Evolutionary conservation across 2,888 invertebrate species (phyloP), one percentile per base, ranked within the genome.

Genomic region (Aphodius granarius): DNA sequence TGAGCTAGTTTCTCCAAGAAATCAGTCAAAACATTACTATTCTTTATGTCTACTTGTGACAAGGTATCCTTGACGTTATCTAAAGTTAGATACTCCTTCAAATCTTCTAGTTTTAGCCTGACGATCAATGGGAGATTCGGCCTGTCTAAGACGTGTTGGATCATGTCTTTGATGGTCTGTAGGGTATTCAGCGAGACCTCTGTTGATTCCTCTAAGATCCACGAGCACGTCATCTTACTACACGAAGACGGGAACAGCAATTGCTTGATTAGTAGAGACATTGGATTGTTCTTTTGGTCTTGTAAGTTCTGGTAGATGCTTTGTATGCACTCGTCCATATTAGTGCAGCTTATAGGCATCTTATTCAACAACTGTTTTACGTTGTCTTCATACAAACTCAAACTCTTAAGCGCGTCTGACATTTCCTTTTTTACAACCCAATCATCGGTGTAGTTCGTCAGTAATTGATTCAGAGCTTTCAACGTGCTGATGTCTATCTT

Each of bases 191-290:
- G 16, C 5, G 65, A 16, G 5, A 13, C 22, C 22, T 73, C 73
- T 9, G 21, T 63, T 3, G 20, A 64, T 22, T 65, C 66, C 17
- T n/a, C 16, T 17, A 65, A 21, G 6, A 73, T 19, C 73, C 73
- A 73, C 5, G 73, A 66, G 23, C 73, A 73, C 16, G 15, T n/a
- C n/a, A 6, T 21, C 65, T 65, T 64, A 1, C 22, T 22, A 17
- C 73, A 73, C n/a, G 9, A 16, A 13, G 20, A 17, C 5, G 73
- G 73, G 23, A 22, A 21, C n/a, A 73, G 64, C 18, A 73, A 21
- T 16, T 22, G 64, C n/a, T 20, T 23, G 5, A 73, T 66, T 5
- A 65, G 23, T 3, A 65, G 22, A 21, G 65, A 22, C 22, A 64
- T 20, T 5, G 64, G 66, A 17, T 65, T 66, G 9, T 18, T 20